Conservation (phyloP, 2,888 invertebrate genomes). For the Catocala nupta region DNA sequence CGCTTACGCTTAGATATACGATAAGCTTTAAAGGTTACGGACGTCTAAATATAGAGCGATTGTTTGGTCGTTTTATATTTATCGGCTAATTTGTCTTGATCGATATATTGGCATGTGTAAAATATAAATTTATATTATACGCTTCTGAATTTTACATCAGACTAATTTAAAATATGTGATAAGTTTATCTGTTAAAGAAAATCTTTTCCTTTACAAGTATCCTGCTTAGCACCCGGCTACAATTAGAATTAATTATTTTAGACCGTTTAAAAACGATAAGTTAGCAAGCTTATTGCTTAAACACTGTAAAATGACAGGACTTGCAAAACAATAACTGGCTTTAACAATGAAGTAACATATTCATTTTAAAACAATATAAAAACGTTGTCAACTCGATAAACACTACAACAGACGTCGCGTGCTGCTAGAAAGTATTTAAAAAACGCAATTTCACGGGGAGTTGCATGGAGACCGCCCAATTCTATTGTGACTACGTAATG, state of each 20-base stretch:
- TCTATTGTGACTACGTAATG: slow-evolving; percentile 82
- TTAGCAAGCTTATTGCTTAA: too few species aligned
- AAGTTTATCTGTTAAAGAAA: not conserved
- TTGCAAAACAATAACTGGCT: not conserved
- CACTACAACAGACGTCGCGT: slow-evolving; percentile 28
- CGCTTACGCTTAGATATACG: slow-evolving; percentile 39
- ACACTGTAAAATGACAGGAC: not conserved
- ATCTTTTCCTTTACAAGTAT: not conserved
- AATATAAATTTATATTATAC: not conserved
- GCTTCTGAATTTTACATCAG: too few species aligned
- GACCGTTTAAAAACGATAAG: not conserved
- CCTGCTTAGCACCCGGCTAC: too few species aligned
- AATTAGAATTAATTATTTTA: too few species aligned
- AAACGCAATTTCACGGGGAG: slow-evolving; percentile 82
- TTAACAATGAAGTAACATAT: slow-evolving; percentile 6
- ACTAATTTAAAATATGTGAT: too few species aligned
- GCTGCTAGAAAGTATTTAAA: slow-evolving; percentile 82
- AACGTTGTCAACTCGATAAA: slow-evolving; percentile 41
- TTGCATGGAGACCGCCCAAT: slow-evolving; percentile 78
- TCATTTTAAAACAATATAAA: slow-evolving; percentile 22
- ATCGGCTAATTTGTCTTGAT: slow-evolving; percentile 39
- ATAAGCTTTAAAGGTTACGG: slow-evolving; percentile 40
- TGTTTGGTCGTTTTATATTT: slow-evolving; percentile 44
- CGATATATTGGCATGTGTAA: slow-evolving; percentile 33
- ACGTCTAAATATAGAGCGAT: slow-evolving; percentile 44